Conservation (phyloP, 1,140 invertebrate species). For the Sycophila sp. region DNA sequence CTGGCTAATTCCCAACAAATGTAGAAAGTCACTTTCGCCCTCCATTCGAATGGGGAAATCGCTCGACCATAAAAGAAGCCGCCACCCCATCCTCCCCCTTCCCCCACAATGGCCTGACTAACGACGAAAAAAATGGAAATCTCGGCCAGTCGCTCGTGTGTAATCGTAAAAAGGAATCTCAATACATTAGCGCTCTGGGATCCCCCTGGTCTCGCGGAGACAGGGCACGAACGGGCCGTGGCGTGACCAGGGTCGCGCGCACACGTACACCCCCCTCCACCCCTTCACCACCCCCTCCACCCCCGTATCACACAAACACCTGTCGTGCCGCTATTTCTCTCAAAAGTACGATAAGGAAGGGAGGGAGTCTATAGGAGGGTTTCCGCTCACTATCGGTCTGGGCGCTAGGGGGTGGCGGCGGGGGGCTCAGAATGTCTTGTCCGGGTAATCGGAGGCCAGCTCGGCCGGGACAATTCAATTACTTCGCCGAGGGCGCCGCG, state of each 20-base stretch:
- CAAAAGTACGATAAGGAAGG: conserved; percentile 1
- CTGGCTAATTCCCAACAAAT: no score
- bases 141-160: not conserved
- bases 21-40: not conserved
- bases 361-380: no score
- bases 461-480: conserved; percentile 29
- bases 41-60: not conserved
- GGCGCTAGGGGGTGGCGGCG: not conserved
- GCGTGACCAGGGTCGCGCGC: not conserved
- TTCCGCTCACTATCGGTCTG: no score
- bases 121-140: conserved; percentile 34
- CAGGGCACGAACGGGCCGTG: not conserved
- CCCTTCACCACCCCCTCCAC: no score
- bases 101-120: conserved; percentile 23
- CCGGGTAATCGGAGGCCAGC: conserved; percentile 1
- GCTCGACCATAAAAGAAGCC: not conserved
- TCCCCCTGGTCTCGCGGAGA: not conserved
- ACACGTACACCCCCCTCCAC: not conserved
- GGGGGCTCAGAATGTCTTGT: conserved; percentile 2
- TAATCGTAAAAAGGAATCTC: conserved; percentile 31
- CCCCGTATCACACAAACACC: no score
- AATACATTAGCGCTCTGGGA: conserved; percentile 24
- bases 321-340: not conserved
- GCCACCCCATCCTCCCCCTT: not conserved
- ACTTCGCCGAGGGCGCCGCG: not conserved